A percentile compares a stretch with the other conserved stretches of the same genome.
These are phyloP conservation scores for Cryptocephalus primarius DNA, from an alignment of 2,888 invertebrate species.

Conservation along the genomic window DNA sequence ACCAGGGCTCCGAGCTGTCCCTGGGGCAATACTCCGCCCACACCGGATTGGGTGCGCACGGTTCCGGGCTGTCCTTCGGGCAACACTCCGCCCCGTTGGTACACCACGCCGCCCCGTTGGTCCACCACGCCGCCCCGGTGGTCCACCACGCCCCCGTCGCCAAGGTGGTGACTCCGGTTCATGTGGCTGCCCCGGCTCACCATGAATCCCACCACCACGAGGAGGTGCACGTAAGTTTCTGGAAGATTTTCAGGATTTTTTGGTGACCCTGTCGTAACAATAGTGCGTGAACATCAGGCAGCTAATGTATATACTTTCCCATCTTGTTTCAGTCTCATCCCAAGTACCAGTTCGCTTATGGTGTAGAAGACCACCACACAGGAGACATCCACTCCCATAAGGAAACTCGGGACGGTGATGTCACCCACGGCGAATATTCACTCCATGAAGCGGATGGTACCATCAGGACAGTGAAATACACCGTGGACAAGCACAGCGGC, in stretches of 20 bases:
- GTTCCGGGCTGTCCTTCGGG: constrained; percentile 3
- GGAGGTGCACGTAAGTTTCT: constrained; percentile 12
- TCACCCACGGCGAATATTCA: constrained; percentile 45
- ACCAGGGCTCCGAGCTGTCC: constrained; percentile 3
- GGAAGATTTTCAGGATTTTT: no score
- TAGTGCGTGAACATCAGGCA: no score
- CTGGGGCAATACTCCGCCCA: constrained; percentile 1
- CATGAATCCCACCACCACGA: constrained; percentile 10
- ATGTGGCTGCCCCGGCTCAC: constrained; percentile 7
- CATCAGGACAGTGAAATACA: constrained; percentile 44
- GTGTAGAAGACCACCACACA: constrained; percentile 45
- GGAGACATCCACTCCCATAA: constrained; percentile 46
- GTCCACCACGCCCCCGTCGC: constrained; percentile 9
- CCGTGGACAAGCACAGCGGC: constrained; percentile 47
- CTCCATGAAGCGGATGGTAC: constrained; percentile 47
- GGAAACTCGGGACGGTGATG: constrained; percentile 44
- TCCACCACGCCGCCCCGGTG: constrained; percentile 3
- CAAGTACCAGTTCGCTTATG: constrained; percentile 47
- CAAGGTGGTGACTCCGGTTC: constrained; percentile 6
- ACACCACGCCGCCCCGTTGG: constrained; percentile 5
- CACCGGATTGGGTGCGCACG: constrained; percentile 1
- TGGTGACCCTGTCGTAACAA: no score
- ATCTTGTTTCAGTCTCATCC: constrained; percentile 35
- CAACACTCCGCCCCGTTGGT: not conserved
- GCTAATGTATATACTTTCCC: no score